Evolutionary conservation across 2,888 invertebrate species (phyloP).

Genomic region (Polydrusus pterygomalis): DNA sequence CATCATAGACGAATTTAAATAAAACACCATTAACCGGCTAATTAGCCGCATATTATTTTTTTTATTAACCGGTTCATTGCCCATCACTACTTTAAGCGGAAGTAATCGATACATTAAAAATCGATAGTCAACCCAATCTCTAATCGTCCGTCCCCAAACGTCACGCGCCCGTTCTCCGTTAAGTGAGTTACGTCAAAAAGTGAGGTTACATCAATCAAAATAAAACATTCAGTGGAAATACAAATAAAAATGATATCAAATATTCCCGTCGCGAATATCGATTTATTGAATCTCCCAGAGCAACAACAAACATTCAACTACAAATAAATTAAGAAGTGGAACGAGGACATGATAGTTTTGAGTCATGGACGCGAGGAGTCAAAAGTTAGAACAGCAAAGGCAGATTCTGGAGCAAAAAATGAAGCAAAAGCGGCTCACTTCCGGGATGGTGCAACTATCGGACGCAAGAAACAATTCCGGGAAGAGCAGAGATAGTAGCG

Average conservation of each 20-base stretch:
- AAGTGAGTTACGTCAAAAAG: slow-evolving; percentile 36
- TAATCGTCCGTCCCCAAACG: slow-evolving; percentile 8
- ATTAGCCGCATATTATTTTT: too few species aligned
- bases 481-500: slow-evolving; percentile 80
- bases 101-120: neutral
- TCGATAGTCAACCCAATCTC: neutral
- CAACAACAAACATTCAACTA: slow-evolving; percentile 60
- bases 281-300: slow-evolving; percentile 62
- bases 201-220: slow-evolving; percentile 50
- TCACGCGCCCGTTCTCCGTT: slow-evolving; percentile 36
- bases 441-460: slow-evolving; percentile 91
- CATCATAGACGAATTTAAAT: too few species aligned
- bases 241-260: slow-evolving; percentile 53
- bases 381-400: slow-evolving; percentile 92
- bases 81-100: too few species aligned
- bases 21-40: too few species aligned
- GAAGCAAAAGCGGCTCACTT: slow-evolving; percentile 88
- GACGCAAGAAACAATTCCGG: slow-evolving; percentile 83
- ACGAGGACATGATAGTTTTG: slow-evolving; percentile 59
- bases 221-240: slow-evolving; percentile 44
- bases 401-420: slow-evolving; percentile 93
- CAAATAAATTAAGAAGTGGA: slow-evolving; percentile 53
- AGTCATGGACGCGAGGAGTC: slow-evolving; percentile 77
- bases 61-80: too few species aligned
- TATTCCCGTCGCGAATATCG: slow-evolving; percentile 56